Evolutionary conservation across 1,140 invertebrate species (phyloP).

Genomic region (Cyphomyrmex costatus): DNA sequence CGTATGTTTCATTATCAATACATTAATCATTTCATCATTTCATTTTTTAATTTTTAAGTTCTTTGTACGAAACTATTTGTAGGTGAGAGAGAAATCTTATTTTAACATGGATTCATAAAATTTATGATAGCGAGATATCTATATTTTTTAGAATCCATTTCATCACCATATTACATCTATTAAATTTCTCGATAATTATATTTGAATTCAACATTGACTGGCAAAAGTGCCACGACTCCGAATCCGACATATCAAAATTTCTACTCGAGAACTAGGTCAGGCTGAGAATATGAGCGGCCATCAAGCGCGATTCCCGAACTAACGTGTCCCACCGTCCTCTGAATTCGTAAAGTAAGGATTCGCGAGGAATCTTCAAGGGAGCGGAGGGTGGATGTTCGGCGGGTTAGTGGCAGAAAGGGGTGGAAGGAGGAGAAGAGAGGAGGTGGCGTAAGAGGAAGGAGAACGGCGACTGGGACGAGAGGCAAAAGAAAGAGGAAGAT

Average conservation of each 20-base stretch:
- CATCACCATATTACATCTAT: too few relatives aligned
- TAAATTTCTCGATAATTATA: not conserved
- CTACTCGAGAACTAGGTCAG: constrained; percentile 52
- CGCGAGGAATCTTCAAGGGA: constrained; percentile 71
- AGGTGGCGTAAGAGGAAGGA: constrained; percentile 12
- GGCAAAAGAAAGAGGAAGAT: constrained; percentile 55
- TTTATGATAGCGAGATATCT: not conserved
- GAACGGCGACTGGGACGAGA: constrained; percentile 21
- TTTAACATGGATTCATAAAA: not conserved
- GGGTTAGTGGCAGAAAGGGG: constrained; percentile 15
- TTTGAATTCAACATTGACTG: not conserved
- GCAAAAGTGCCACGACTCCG: not conserved
- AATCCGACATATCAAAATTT: constrained; percentile 39
- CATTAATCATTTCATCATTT: constrained; percentile 2
- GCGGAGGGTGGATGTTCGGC: constrained; percentile 52
- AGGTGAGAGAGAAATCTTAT: not conserved
- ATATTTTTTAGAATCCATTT: not conserved
- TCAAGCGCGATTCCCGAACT: constrained; percentile 72
- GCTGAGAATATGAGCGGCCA: constrained; percentile 34
- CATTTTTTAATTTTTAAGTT: not conserved
- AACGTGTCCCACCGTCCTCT: constrained; percentile 79
- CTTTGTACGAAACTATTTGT: not conserved
- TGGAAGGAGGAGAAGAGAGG: constrained; percentile 7
- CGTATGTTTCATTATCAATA: not conserved
- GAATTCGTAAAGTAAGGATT: constrained; percentile 85